Evolutionary conservation across 2,888 invertebrate species (phyloP), one percentile per base, ranked within the genome.

Genomic region (Campopleginae sp.): DNA sequence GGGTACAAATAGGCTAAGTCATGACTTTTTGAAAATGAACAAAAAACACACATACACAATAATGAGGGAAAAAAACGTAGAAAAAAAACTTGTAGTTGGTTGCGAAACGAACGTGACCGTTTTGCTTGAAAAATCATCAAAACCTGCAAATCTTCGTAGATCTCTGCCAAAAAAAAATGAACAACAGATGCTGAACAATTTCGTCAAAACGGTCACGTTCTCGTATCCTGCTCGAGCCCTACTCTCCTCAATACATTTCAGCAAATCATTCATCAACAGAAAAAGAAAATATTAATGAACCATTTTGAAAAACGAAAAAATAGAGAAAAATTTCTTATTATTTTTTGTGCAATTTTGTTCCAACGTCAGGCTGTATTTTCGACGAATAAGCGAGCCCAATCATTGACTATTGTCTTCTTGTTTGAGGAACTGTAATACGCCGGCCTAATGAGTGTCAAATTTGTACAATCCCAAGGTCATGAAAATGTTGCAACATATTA

Each of bases 1-100:
- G 92, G 93, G 93, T 93, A 93, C 93, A 93, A 93, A 93, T 93
- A 93, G 91, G 90, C 87, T 91, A 91, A 91, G 91, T 84, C 86
- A 86, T 88, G 84, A 88, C 86, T 88, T 89, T 89, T 90, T 88
- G 85, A 87, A 88, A 88, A 89, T 87, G 61, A 80, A 38, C 8
- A 42, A 72, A 63, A 48, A 70, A 79, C 61, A 46, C 42, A 54
- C 33, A 54, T 7, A 68, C 46, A 31, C 68, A 27, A 68, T 3
- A 54, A 23, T 3, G 38, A 54, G 4, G 12, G 54, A 58, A 61
- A 42, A 33, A 31, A n/a, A 86, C 88, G 88, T 89, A 86, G 19
- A 78, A n/a, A 44, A 19, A 58, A 42, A 66, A 90, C 89, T 88
- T 87, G 89, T 82, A 87, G 88, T 87, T 79, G 90, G 89, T 90